phyloP scores from a whole-genome alignment of 1,140 invertebrate genomes.

The Lerema accius region DNA sequence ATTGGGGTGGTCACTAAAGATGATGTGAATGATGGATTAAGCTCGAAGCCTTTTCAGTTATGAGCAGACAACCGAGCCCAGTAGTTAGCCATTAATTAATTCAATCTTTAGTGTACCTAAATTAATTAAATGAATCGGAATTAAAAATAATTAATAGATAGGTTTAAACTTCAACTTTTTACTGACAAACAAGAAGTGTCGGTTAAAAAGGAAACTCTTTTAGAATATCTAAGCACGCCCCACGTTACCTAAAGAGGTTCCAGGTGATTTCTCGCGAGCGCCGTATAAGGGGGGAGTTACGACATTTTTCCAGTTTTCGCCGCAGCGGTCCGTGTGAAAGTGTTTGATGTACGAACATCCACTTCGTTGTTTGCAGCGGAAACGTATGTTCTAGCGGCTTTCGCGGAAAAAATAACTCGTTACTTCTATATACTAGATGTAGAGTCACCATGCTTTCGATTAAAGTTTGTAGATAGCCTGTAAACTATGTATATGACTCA shows the following conservation, averaged over 20 bases:
- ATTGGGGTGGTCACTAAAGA: too few species aligned
- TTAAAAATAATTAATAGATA: too few species aligned
- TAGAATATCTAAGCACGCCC: neutral
- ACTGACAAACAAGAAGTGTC: too few species aligned
- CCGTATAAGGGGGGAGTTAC: conserved; percentile 21
- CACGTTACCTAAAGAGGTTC: conserved; percentile 6
- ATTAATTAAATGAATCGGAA: too few species aligned
- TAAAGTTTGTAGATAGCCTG: neutral
- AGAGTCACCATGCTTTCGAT: neutral
- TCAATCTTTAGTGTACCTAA: too few species aligned
- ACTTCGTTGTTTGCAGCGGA: conserved; percentile 16
- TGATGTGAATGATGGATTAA: too few species aligned
- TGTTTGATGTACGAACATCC: conserved; percentile 30
- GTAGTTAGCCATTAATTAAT: too few species aligned
- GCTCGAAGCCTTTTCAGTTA: too few species aligned
- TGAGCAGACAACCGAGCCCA: too few species aligned
- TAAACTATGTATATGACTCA: too few species aligned
- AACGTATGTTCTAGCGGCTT: conserved; percentile 24
- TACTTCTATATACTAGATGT: conserved; percentile 8
- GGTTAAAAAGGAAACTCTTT: neutral
- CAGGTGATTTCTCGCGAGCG: conserved; percentile 17
- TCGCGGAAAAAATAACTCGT: conserved; percentile 24
- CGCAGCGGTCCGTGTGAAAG: conserved; percentile 26
- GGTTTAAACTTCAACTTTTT: too few species aligned
- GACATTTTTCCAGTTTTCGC: conserved; percentile 34